Conservation (phyloP, 2,797 vertebrate genomes). For the Ibycter americanus region DNA sequence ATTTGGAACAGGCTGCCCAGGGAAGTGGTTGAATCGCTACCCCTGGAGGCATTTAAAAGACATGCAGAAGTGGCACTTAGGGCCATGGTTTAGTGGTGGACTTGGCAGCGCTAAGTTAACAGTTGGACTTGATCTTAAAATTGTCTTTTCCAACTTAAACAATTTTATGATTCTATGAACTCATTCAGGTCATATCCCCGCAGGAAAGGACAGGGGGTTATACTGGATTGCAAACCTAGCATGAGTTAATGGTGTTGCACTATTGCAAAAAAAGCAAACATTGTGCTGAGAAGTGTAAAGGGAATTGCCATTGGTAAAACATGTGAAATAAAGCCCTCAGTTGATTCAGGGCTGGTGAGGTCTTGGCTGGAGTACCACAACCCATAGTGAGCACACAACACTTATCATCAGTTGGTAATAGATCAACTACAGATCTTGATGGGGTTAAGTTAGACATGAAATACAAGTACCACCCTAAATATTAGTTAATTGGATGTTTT, state of each 20-base stretch:
- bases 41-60: no score
- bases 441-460: neutral
- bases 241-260: neutral
- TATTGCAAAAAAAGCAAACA: conserved; percentile 31
- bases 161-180: neutral
- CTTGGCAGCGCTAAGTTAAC: neutral
- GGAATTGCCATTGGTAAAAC: neutral
- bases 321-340: neutral
- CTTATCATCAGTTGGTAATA: neutral
- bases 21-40: no score
- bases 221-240: neutral
- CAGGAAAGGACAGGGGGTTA: neutral
- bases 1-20: no score
- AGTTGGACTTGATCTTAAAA: neutral
- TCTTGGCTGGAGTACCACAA: neutral
- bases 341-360: neutral
- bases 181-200: neutral
- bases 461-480: neutral
- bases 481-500: neutral
- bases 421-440: neutral
- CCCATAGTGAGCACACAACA: neutral
- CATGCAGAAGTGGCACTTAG: neutral
- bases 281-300: neutral
- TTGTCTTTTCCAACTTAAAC: neutral
- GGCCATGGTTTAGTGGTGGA: neutral